phyloP scores from a whole-genome alignment of 2,797 vertebrate species.

The Sebastes dallii region DNA sequence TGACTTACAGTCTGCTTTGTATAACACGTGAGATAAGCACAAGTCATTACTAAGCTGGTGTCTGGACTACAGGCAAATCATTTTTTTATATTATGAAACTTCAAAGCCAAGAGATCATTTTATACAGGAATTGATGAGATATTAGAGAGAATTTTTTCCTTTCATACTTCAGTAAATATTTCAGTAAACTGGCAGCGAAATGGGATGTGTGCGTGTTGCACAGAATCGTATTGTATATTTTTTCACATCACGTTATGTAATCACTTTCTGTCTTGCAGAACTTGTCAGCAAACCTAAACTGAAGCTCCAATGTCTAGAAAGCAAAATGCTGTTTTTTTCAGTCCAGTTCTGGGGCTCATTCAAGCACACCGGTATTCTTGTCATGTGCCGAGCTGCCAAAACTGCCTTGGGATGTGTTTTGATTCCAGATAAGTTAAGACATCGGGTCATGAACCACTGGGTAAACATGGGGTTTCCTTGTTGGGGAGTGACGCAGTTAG shows the following conservation, averaged over 20 bases:
- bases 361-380: slow-evolving; percentile 1
- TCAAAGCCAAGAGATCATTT: not conserved
- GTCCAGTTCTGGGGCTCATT: not conserved
- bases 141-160: not conserved
- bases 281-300: not conserved
- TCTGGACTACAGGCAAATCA: not conserved
- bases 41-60: not conserved
- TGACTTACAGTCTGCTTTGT: not conserved
- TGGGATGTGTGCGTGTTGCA: not conserved
- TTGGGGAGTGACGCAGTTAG: slow-evolving; percentile 54
- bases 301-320: not conserved
- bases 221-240: not conserved
- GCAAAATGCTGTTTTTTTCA: not conserved
- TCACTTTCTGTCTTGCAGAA: not conserved
- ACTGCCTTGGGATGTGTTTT: slow-evolving; percentile 23
- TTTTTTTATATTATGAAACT: not conserved
- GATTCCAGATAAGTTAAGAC: slow-evolving; percentile 38
- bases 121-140: not conserved
- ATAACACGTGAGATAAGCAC: not conserved
- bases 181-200: not conserved
- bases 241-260: not conserved
- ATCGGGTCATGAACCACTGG: slow-evolving; percentile 17
- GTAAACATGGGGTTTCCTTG: slow-evolving; percentile 74
- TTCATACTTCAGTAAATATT: not conserved
- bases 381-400: slow-evolving; percentile 21